A percentile compares a stretch with the other conserved stretches of the same genome.
phyloP scores from a whole-genome alignment of 2,797 vertebrate species.

The Rhynchonycteris naso region DNA sequence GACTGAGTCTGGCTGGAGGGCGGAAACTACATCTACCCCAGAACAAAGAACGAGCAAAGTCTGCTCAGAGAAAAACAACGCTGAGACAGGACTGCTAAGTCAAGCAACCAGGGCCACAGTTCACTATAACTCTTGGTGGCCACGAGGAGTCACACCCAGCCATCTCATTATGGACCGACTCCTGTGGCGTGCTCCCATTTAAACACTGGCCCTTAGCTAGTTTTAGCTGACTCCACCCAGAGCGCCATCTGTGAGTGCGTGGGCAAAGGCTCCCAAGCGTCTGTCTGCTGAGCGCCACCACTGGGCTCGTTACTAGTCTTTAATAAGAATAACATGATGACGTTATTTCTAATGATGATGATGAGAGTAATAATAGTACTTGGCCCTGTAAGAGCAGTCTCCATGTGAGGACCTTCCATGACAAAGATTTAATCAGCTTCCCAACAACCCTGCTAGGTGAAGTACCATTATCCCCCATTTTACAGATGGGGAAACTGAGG shows the following conservation, averaged over 20 bases:
- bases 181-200: background rate
- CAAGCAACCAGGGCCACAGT: background rate
- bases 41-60: slow-evolving; percentile 33
- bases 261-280: slow-evolving; percentile 27
- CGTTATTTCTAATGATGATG: background rate
- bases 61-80: slow-evolving; percentile 32
- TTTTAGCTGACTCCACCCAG: slow-evolving; percentile 41
- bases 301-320: background rate
- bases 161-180: background rate
- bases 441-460: background rate
- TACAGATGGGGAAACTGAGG: background rate
- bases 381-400: slow-evolving; percentile 1
- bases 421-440: slow-evolving; percentile 40
- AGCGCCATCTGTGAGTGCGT: background rate
- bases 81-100: background rate
- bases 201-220: slow-evolving; percentile 14
- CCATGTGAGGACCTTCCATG: slow-evolving; percentile 38
- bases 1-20: slow-evolving; percentile 34
- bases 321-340: slow-evolving; percentile 17
- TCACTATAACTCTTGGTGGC: background rate
- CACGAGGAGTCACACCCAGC: background rate
- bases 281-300: background rate
- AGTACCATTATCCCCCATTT: background rate
- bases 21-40: slow-evolving; percentile 23
- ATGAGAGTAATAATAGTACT: background rate